phyloP scores from a whole-genome alignment of 2,113 vertebrate species.

The Aramus guarauna region DNA sequence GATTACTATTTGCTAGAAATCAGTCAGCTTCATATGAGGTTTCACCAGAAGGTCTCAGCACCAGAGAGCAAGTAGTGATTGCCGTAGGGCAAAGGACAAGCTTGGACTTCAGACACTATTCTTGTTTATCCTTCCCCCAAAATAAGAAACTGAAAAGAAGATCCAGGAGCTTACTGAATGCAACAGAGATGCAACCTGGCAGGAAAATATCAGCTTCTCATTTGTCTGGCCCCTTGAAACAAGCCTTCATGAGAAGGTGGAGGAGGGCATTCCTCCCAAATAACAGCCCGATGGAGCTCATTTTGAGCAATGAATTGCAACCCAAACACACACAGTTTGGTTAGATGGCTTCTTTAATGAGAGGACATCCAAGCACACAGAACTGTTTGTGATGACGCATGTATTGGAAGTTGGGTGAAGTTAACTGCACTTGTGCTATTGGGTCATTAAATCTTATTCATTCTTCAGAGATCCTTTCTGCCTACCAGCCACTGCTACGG shows the following conservation, averaged over 20 bases:
- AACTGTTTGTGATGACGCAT: background rate
- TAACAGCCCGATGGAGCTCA: background rate
- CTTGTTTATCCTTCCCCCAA: background rate
- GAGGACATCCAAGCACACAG: background rate
- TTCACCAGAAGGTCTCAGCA: background rate
- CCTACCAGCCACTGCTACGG: background rate
- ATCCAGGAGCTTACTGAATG: background rate
- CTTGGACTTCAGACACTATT: background rate
- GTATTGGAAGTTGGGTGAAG: background rate
- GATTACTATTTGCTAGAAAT: background rate
- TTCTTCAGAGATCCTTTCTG: background rate
- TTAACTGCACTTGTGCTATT: background rate
- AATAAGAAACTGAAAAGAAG: background rate
- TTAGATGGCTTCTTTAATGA: background rate
- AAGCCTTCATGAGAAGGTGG: background rate
- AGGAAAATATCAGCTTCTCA: background rate
- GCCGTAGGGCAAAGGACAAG: background rate
- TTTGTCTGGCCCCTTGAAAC: background rate
- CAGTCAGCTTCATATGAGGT: background rate
- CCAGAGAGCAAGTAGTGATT: background rate
- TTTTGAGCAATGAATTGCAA: background rate
- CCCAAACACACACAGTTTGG: background rate
- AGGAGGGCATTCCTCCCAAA: background rate
- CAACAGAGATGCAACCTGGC: background rate
- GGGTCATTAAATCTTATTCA: background rate